These are phyloP conservation scores for Toxotes lorentzi DNA, from an alignment of 2,797 vertebrate genomes.

Conservation along the genomic window DNA sequence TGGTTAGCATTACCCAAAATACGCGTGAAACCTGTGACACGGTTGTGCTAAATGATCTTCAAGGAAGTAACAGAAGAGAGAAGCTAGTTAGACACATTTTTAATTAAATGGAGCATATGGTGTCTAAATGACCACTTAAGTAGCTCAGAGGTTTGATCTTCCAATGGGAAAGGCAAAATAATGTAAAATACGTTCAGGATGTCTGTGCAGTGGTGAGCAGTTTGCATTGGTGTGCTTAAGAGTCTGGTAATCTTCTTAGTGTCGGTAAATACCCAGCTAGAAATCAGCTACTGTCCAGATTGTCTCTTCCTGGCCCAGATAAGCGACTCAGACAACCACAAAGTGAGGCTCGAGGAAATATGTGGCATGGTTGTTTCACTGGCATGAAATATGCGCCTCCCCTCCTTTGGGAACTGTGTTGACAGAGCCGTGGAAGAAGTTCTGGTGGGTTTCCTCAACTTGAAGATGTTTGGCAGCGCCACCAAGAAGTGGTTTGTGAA, in stretches of 20 bases:
- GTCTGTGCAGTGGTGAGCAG: constrained; percentile 77
- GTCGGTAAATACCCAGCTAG: constrained; percentile 84
- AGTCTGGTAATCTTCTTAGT: constrained; percentile 92
- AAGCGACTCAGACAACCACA: constrained; percentile 81
- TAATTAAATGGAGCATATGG: constrained; percentile 28
- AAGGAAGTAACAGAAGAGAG: constrained; percentile 10
- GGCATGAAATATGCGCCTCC: constrained; percentile 80
- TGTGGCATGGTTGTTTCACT: constrained; percentile 67
- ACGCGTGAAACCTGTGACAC: constrained; percentile 29
- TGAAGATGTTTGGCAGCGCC: constrained; percentile 88
- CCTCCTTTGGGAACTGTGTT: constrained; percentile 68
- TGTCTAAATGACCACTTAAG: constrained; percentile 39
- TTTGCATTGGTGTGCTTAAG: constrained; percentile 86
- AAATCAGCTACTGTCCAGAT: constrained; percentile 87
- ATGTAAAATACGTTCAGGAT: constrained; percentile 59
- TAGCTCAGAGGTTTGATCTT: constrained; percentile 41
- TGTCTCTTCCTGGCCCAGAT: constrained; percentile 83
- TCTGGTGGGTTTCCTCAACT: constrained; percentile 66
- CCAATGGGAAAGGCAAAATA: constrained; percentile 38
- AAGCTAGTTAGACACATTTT: constrained; percentile 14
- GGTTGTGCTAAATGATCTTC: constrained; percentile 38
- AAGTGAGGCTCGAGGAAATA: constrained; percentile 69
- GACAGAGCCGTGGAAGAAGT: constrained; percentile 72
- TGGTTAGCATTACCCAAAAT: constrained; percentile 51
- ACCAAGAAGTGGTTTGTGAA: constrained; percentile 88